Conservation (phyloP, 2,113 vertebrate species). For the Macaca nemestrina region DNA sequence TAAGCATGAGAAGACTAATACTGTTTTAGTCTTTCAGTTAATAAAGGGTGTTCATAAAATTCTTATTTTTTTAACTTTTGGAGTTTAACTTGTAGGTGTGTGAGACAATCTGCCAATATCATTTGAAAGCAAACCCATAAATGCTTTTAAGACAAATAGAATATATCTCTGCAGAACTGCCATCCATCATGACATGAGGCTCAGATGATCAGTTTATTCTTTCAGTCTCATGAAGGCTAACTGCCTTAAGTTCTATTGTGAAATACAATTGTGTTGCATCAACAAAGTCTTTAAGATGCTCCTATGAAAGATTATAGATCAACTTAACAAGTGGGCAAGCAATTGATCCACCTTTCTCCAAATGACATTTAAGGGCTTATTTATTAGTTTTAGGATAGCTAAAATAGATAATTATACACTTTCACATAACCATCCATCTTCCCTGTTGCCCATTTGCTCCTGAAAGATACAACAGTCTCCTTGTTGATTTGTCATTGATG, state of each 20-base stretch:
- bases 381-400: conserved; percentile 51
- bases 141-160: not conserved
- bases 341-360: conserved; percentile 36
- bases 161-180: not conserved
- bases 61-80: not conserved
- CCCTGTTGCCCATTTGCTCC: not conserved
- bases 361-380: conserved; percentile 39
- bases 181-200: not conserved
- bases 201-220: not conserved
- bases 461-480: not conserved
- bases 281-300: conserved; percentile 10
- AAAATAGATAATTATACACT: conserved; percentile 24
- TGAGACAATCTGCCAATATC: not conserved
- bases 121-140: conserved; percentile 1
- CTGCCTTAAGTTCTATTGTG: not conserved
- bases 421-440: conserved; percentile 23
- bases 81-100: not conserved
- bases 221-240: not conserved
- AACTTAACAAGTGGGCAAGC: not conserved
- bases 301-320: conserved; percentile 38
- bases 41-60: not conserved
- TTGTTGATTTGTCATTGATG: conserved; percentile 46
- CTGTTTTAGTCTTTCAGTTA: not conserved
- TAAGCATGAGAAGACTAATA: not conserved
- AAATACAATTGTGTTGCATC: conserved; percentile 16